Percentiles rank a stretch among this genome's conserved stretches.
Evolutionary conservation across 2,113 vertebrate species (phyloP).

Genomic region (Psilopogon haemacephalus): DNA sequence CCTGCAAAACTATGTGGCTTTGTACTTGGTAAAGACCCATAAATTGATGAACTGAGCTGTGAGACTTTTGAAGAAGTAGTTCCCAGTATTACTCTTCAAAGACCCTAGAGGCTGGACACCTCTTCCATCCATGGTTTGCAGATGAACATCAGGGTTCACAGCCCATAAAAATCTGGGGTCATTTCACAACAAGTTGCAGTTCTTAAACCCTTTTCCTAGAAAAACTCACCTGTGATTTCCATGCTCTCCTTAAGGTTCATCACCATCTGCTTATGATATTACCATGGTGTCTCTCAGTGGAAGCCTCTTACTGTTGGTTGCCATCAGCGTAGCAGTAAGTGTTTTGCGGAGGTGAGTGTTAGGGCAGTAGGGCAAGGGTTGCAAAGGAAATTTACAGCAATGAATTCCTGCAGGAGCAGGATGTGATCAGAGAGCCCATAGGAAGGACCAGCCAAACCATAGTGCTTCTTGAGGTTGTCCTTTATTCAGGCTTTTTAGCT

Average conservation of each 20-base stretch:
- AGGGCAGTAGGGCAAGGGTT: neutral
- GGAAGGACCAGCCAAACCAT: neutral
- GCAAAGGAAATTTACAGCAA: neutral
- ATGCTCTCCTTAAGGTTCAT: neutral
- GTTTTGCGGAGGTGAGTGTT: constrained; percentile 32
- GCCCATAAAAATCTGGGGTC: neutral
- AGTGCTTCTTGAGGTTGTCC: neutral
- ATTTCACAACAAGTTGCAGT: neutral
- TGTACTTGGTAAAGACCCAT: neutral
- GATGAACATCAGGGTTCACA: neutral
- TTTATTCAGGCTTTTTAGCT: neutral
- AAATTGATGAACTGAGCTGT: neutral
- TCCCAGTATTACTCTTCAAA: neutral
- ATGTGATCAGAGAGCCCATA: neutral
- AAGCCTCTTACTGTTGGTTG: constrained; percentile 48
- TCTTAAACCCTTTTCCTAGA: neutral
- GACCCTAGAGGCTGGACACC: neutral
- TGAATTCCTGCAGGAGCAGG: neutral
- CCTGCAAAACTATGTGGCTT: neutral
- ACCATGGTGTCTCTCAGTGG: constrained; percentile 61
- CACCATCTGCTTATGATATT: constrained; percentile 12
- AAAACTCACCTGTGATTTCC: neutral
- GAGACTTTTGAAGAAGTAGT: neutral
- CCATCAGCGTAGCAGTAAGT: neutral
- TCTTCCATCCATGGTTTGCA: neutral